phyloP scores from a whole-genome alignment of 2,113 vertebrate species.

The Mustelus asterias region DNA sequence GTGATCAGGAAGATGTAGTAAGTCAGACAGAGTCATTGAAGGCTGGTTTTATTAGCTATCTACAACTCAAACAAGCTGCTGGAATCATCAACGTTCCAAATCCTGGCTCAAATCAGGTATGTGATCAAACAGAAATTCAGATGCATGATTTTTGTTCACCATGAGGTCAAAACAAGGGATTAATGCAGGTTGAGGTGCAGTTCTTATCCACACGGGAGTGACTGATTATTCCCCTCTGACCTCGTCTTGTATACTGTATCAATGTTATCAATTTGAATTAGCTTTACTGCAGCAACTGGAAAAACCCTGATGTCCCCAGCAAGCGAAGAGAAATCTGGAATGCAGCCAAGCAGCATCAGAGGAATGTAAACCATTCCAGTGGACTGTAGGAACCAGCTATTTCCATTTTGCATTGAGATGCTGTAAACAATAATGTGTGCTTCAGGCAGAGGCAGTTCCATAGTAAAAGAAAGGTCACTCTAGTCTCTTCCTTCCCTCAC shows the following conservation, averaged over 20 bases:
- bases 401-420: not conserved
- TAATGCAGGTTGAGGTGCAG: not conserved
- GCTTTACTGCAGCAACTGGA: not conserved
- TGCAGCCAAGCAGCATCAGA: not conserved
- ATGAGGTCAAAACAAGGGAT: not conserved
- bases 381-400: not conserved
- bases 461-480: not conserved
- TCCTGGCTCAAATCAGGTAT: constrained; percentile 94
- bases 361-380: not conserved
- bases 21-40: constrained; percentile 92
- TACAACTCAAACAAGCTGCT: constrained; percentile 95
- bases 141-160: not conserved
- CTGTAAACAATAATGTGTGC: not conserved
- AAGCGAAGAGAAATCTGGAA: not conserved
- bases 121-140: not conserved
- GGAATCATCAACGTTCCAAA: constrained; percentile 98
- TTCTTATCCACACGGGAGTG: not conserved
- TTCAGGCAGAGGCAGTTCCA: not conserved
- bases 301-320: not conserved
- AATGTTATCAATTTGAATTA: not conserved
- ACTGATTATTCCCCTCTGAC: not conserved
- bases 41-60: constrained; percentile 93
- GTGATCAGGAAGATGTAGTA: constrained; percentile 92
- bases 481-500: not conserved
- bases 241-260: too few relatives aligned